Base-by-base conservation (phyloP, 2,113 vertebrate species). In the Nanger granti region DNA sequence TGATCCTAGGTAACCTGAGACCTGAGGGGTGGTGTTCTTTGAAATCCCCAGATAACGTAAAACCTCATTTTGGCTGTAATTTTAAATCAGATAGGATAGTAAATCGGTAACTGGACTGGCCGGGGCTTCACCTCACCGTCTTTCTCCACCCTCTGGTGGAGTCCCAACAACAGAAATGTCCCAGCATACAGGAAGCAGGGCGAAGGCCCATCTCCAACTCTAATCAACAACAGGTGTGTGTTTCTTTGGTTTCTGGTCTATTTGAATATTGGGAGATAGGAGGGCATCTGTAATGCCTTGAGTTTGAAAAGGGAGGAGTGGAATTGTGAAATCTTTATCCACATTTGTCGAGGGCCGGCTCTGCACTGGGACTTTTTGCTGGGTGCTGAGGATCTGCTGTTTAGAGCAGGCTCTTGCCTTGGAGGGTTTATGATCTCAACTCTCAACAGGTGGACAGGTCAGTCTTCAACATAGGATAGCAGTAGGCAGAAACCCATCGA, bases 21-120 rank as follows among this genome's bases (percentile, higher is more conserved):
- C 59, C 59, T 0, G 0, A 13, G 62, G 37, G 76, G 41, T 82
- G 57, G 34, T 93, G 86, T 20, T 89, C 60, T 97, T 80, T 97
- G 95, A 92, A 95, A 95, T 98, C 73, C 69, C 85, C 85, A 86
- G 93, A 90, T 91, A 96, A 97, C 31, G 10, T 52, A 62, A 92
- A 97, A 94, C 90, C 59, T 97, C 69, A 64, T 97, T 98, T 97
- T 95, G 98, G 59, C 59, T 90, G 26, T 96, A 87, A 91, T 94
- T 96, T 95, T 69, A 97, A 95, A 97, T 97, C 94, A 97, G 96
- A 84, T 97, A 96, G 57, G 60, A 73, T 87, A 84, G 87, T 54
- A 52, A 94, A 4, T 60, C 1, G 60, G 55, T 90, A 93, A 28
- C 59, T 57, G 86, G 84, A 69, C 73, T 66, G 91, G 93, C 89